phyloP scores from a whole-genome alignment of 2,113 vertebrate genomes.

The Passer montanus region DNA sequence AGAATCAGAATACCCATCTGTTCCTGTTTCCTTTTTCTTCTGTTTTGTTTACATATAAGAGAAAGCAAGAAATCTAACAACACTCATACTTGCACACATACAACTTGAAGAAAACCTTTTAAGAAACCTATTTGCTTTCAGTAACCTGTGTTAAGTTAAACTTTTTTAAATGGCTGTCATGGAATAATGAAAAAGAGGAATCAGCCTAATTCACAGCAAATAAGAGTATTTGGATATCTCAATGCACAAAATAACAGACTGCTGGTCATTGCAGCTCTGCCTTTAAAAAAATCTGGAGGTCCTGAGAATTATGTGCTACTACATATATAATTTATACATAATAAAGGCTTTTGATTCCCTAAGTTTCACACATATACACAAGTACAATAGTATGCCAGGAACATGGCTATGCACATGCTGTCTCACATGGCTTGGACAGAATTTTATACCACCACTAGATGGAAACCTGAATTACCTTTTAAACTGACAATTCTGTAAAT shows the following conservation, averaged over 20 bases:
- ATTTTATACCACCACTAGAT: conserved; percentile 57
- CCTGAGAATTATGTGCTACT: not conserved
- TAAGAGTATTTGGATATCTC: not conserved
- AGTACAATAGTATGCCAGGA: not conserved
- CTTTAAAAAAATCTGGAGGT: not conserved
- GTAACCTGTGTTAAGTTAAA: not conserved
- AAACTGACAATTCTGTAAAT: not conserved
- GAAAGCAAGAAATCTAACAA: not conserved
- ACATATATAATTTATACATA: not conserved
- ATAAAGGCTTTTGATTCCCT: not conserved
- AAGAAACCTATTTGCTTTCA: not conserved
- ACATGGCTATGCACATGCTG: not conserved
- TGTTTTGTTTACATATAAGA: not conserved
- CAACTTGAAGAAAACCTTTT: not conserved
- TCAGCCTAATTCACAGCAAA: not conserved
- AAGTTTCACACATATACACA: not conserved
- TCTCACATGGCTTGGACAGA: not conserved
- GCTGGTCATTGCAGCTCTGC: not conserved
- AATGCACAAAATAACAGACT: not conserved
- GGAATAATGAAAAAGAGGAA: not conserved
- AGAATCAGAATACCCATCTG: not conserved
- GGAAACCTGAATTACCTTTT: conserved; percentile 56
- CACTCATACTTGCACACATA: not conserved
- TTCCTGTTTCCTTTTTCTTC: too few relatives aligned
- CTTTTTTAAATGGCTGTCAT: not conserved